A percentile compares a stretch with the other conserved stretches of the same genome.
These are phyloP conservation scores for Ferrisia virgata DNA, from an alignment of 2,888 invertebrate species.

Conservation along the genomic window DNA sequence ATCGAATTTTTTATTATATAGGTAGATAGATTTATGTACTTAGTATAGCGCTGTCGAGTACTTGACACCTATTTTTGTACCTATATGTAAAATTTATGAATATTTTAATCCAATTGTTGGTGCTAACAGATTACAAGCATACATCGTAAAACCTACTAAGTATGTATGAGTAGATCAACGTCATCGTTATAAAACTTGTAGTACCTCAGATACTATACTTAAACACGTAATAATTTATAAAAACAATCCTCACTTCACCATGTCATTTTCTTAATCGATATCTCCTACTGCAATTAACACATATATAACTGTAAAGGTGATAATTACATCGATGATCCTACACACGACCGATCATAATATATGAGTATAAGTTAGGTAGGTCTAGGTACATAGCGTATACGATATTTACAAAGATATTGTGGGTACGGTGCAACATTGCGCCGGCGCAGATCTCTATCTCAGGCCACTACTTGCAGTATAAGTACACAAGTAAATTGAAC, in stretches of 20 bases:
- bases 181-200: not conserved
- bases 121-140: too few relatives aligned
- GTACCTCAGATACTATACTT: not conserved
- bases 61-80: too few relatives aligned
- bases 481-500: slow-evolving; percentile 7
- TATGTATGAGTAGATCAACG: too few relatives aligned
- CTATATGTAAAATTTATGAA: too few relatives aligned
- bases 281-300: not conserved
- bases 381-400: too few relatives aligned
- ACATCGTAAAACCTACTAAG: too few relatives aligned
- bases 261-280: not conserved
- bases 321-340: slow-evolving; percentile 7
- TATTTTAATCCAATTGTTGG: too few relatives aligned
- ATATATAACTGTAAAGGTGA: not conserved
- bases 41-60: too few relatives aligned
- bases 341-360: not conserved
- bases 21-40: too few relatives aligned
- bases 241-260: not conserved
- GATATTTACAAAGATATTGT: too few relatives aligned
- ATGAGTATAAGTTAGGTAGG: not conserved
- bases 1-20: not conserved
- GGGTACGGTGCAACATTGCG: not conserved
- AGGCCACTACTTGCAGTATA: not conserved
- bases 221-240: not conserved
- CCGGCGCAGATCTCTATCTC: not conserved